Conservation (phyloP, 2,797 vertebrate genomes). For the Cyprinella venusta region DNA sequence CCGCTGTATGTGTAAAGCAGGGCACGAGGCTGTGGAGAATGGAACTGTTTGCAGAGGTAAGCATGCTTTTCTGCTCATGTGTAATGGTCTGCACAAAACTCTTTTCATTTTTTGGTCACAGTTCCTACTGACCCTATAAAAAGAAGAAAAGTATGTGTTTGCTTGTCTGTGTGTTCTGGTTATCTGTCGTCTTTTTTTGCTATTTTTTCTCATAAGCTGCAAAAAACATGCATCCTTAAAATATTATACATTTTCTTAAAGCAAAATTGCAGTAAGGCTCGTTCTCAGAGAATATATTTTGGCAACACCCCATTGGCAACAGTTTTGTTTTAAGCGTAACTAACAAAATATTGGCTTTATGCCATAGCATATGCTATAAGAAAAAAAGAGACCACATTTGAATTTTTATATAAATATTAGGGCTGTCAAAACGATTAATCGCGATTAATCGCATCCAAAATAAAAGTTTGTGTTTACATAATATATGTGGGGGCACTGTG, state of each 20-base stretch:
- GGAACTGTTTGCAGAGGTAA: slow-evolving; percentile 94
- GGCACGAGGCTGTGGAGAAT: slow-evolving; percentile 92
- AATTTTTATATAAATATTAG: neutral
- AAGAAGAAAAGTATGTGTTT: neutral
- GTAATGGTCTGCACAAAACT: slow-evolving; percentile 1
- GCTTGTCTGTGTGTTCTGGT: neutral
- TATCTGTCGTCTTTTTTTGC: neutral
- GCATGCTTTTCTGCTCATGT: slow-evolving; percentile 34
- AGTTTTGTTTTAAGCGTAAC: neutral
- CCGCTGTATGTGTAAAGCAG: slow-evolving; percentile 95
- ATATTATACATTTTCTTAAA: neutral
- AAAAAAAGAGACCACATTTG: neutral
- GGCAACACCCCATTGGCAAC: neutral
- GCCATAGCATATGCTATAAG: neutral
- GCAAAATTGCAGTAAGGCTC: neutral
- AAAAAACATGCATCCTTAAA: neutral
- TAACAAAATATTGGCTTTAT: neutral
- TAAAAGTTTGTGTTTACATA: too few species aligned
- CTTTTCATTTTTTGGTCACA: slow-evolving; percentile 3
- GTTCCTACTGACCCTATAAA: neutral
- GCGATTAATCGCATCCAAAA: too few species aligned
- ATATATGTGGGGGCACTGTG: too few species aligned
- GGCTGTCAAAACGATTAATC: too few species aligned
- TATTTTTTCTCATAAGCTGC: neutral
- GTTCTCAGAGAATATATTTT: neutral